Conservation (phyloP, 2,797 vertebrate species). For the Sylvia borin region DNA sequence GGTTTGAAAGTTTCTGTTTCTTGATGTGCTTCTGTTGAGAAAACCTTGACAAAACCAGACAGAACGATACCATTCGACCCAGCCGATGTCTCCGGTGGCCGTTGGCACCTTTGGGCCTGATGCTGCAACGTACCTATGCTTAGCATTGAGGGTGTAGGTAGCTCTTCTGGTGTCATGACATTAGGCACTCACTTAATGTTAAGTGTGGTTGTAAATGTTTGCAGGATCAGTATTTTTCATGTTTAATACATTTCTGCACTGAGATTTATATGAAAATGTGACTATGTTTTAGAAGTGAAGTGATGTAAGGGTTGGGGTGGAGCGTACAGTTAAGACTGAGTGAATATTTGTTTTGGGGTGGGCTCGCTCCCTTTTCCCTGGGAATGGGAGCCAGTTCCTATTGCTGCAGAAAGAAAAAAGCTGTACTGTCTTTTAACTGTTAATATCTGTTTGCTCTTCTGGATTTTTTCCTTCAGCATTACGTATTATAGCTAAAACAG, state of each 20-base stretch:
- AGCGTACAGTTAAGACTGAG: slow-evolving; percentile 25
- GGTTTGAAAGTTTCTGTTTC: slow-evolving; percentile 59
- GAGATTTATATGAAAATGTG: slow-evolving; percentile 52
- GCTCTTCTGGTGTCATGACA: background rate
- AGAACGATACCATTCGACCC: background rate
- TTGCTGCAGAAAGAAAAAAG: slow-evolving; percentile 67
- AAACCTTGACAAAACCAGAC: slow-evolving; percentile 37
- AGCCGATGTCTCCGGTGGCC: background rate
- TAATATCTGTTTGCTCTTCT: slow-evolving; percentile 56
- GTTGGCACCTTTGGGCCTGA: slow-evolving; percentile 35
- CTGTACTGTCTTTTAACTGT: slow-evolving; percentile 75
- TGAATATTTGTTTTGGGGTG: slow-evolving; percentile 21
- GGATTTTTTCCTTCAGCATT: slow-evolving; percentile 67
- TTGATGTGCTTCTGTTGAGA: slow-evolving; percentile 62
- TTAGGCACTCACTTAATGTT: background rate
- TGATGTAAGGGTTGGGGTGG: slow-evolving; percentile 51
- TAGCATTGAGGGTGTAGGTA: background rate
- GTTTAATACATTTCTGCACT: slow-evolving; percentile 58
- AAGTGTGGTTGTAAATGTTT: background rate
- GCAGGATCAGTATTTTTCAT: slow-evolving; percentile 33
- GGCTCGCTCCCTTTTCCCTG: background rate
- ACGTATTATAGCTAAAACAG: slow-evolving; percentile 67
- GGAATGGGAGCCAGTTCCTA: slow-evolving; percentile 8
- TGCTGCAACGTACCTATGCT: slow-evolving; percentile 28
- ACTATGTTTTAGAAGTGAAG: slow-evolving; percentile 64